Conservation (phyloP, 2,113 vertebrate genomes). For the Tricholaema leucomelas region DNA sequence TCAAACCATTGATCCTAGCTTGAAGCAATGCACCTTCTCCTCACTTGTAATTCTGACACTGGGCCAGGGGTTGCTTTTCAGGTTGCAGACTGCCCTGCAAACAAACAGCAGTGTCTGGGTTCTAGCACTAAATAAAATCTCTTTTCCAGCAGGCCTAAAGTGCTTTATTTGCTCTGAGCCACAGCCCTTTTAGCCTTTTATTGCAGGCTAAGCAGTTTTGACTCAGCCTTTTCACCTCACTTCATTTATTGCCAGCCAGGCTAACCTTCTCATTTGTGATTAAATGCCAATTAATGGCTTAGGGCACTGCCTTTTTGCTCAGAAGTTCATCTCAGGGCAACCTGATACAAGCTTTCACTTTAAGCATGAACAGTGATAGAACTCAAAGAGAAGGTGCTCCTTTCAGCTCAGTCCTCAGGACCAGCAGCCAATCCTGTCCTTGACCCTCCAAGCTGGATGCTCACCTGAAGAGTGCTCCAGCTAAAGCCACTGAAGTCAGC, state of each 20-base stretch:
- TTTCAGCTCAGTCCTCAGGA: not conserved
- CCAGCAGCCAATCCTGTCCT: not conserved
- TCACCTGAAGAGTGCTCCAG: too few relatives aligned
- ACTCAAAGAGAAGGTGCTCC: not conserved
- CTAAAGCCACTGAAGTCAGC: not conserved
- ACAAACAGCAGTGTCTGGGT: not conserved
- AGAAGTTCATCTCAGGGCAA: too few relatives aligned
- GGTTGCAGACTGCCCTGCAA: not conserved
- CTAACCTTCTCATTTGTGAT: not conserved
- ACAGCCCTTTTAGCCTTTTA: not conserved
- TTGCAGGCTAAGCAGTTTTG: not conserved
- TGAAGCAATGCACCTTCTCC: not conserved
- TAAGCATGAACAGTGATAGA: not conserved
- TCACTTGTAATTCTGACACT: not conserved
- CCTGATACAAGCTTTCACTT: not conserved
- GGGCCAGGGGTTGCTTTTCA: not conserved
- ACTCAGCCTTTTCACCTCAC: not conserved
- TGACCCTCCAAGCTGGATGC: rapidly evolving
- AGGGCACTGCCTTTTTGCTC: not conserved
- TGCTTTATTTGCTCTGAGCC: not conserved
- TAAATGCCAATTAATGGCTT: not conserved
- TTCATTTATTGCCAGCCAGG: not conserved
- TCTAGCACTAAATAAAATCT: conserved; percentile 14
- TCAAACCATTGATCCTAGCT: not conserved
- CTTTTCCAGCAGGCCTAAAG: not conserved